Percentiles rank a stretch among this genome's conserved stretches.
Conservation (phyloP, 2,797 vertebrate species). For the Brachyrhaphis roseni region DNA sequence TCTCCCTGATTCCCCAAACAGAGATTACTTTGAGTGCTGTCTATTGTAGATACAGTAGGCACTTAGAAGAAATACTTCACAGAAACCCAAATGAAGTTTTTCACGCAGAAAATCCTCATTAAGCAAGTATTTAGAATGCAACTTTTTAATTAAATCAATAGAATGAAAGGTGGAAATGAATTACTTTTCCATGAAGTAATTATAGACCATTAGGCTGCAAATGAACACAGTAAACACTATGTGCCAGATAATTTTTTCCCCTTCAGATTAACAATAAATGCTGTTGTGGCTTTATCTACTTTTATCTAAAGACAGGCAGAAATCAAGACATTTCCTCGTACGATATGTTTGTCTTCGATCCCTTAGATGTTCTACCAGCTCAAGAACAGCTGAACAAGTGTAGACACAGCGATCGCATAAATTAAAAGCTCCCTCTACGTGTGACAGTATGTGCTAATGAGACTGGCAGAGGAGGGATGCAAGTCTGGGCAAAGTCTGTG, state of each 20-base stretch:
- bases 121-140: background rate
- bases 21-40: background rate
- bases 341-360: background rate
- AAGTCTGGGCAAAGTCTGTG: constrained; percentile 58
- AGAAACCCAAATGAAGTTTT: background rate
- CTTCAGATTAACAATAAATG: background rate
- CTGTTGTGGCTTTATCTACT: background rate
- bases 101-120: background rate
- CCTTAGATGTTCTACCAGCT: background rate
- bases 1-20: background rate
- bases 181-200: background rate
- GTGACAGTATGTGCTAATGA: background rate
- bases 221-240: background rate
- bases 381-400: background rate
- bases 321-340: background rate
- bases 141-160: no score
- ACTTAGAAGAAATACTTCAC: background rate
- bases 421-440: constrained; percentile 11
- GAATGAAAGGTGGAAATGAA: no score
- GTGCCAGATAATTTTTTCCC: background rate
- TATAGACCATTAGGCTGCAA: background rate
- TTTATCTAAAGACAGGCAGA: background rate
- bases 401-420: background rate
- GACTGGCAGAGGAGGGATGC: constrained; percentile 28
- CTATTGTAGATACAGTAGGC: background rate